Percentiles rank a stretch among this genome's conserved stretches.
phyloP scores from a whole-genome alignment of 2,113 vertebrate genomes.

The Peucedramus taeniatus region DNA sequence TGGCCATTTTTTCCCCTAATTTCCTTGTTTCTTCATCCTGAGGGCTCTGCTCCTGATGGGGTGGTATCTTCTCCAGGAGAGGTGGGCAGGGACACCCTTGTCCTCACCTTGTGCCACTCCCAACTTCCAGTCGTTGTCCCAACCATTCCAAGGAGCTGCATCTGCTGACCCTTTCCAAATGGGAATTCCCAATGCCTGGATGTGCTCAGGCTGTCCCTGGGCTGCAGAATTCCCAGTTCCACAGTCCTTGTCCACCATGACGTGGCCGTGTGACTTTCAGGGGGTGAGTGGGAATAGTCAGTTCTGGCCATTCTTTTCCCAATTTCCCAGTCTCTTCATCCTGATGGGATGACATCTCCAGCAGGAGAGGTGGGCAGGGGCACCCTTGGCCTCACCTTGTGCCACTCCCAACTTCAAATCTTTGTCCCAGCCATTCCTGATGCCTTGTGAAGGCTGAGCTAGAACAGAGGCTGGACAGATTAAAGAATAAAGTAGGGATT shows the following conservation, averaged over 20 bases:
- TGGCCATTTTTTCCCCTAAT: fast-evolving
- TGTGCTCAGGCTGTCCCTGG: too few species aligned
- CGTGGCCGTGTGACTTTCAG: fast-evolving
- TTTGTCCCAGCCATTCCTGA: not conserved
- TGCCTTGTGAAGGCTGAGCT: not conserved
- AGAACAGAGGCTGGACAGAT: not conserved
- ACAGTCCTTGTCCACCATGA: not conserved
- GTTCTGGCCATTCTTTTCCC: not conserved
- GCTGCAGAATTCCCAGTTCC: not conserved
- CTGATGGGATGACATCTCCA: not conserved
- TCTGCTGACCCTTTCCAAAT: not conserved
- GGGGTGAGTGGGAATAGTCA: too few species aligned
- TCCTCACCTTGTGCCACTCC: not conserved
- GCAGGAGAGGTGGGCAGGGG: not conserved
- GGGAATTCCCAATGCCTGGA: not conserved
- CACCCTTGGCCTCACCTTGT: not conserved
- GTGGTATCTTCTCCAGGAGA: not conserved
- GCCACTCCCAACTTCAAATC: not conserved
- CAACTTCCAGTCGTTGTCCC: fast-evolving
- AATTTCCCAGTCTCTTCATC: fast-evolving
- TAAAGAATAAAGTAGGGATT: not conserved
- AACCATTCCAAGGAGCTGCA: not conserved
- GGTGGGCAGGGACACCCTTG: not conserved
- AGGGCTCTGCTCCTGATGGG: not conserved
- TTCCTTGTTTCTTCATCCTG: not conserved